Base-by-base conservation (phyloP, 2,888 invertebrate genomes). In the Nowickia ferox region DNA sequence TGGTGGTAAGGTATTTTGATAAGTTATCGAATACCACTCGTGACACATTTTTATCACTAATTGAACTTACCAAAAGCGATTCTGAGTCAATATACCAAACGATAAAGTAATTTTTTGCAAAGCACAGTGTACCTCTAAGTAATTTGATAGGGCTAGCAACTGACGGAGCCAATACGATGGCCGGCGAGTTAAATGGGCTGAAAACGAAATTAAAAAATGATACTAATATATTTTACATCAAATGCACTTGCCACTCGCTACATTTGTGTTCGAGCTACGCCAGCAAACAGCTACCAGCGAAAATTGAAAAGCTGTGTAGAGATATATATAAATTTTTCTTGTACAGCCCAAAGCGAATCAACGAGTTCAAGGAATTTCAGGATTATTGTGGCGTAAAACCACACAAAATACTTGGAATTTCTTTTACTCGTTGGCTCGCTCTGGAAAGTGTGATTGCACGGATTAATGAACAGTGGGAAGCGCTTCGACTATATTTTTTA, bases 391-490 rank as follows among this genome's bases (percentile, higher is more conserved):
- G 65, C 6, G 76, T 81, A 10, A 30, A 82, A 30, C 66, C 76
- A 30, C 84, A 87, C 53, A 84, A 84, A 79, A 87, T 84, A 10
- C 22, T 87, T 10, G 82, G 84, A 59, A 48, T 81, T 53, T 81
- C 76, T 75, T 53, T 61, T 0, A 88, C 84, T 53, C n/a, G 84
- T 9, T 87, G 84, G 87, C 65, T 88, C 9, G 61, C 85, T 5
- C 44, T 86, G 48, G 80, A 87, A 80, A 75, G 48, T 30, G 87
- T 87, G 1, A 83, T 87, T n/a, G 59, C 61, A 10, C 46, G 88
- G 40, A 75, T 84, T 48, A 30, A 76, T 10, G 87, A 87, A 48
- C 86, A 87, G 38, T 86, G 86, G 87, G 17, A 55, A n/a, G 55
- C 77, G 9, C 53, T 86, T 15, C 68, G 69, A 55, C 30, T 84